These are phyloP conservation scores for Drosophila bocki DNA, from an alignment of 1,140 invertebrate species.

Conservation along the genomic window DNA sequence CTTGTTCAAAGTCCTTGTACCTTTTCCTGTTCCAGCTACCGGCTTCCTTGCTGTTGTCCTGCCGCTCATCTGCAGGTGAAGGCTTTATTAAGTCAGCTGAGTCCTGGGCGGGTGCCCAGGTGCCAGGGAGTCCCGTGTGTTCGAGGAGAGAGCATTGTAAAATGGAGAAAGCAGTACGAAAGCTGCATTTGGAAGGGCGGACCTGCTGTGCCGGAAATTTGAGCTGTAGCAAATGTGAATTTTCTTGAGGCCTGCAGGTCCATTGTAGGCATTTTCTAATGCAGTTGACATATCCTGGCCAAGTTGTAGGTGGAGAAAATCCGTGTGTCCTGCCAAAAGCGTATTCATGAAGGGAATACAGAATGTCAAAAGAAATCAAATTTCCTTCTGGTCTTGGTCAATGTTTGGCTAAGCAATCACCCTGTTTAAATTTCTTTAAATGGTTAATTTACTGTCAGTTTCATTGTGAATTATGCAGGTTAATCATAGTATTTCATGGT, in stretches of 20 bases:
- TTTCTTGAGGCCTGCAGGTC: constrained; percentile 24
- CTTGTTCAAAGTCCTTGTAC: constrained; percentile 11
- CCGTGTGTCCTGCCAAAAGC: constrained; percentile 16
- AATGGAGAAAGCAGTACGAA: constrained; percentile 31
- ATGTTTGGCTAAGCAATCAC: background rate
- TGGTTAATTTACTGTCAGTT: background rate
- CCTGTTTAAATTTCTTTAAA: background rate
- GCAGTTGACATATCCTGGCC: constrained; percentile 52
- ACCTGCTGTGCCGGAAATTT: constrained; percentile 68
- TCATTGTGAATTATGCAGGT: background rate
- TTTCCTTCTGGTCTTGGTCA: constrained; percentile 32
- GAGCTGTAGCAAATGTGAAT: constrained; percentile 69
- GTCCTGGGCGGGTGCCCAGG: constrained; percentile 14
- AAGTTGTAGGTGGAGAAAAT: constrained; percentile 35
- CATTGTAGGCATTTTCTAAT: constrained; percentile 66
- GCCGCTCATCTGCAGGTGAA: constrained; percentile 64
- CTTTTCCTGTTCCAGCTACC: constrained; percentile 26
- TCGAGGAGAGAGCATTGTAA: constrained; percentile 38
- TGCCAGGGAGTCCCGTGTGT: constrained; percentile 7
- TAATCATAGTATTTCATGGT: too few species aligned
- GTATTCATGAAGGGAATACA: constrained; percentile 8
- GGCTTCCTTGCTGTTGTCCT: constrained; percentile 49
- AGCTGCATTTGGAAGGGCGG: constrained; percentile 24
- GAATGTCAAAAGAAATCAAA: constrained; percentile 54
- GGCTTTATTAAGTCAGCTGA: constrained; percentile 67